Evolutionary conservation across 2,113 vertebrate genomes (phyloP).

Genomic region (Equus quagga): DNA sequence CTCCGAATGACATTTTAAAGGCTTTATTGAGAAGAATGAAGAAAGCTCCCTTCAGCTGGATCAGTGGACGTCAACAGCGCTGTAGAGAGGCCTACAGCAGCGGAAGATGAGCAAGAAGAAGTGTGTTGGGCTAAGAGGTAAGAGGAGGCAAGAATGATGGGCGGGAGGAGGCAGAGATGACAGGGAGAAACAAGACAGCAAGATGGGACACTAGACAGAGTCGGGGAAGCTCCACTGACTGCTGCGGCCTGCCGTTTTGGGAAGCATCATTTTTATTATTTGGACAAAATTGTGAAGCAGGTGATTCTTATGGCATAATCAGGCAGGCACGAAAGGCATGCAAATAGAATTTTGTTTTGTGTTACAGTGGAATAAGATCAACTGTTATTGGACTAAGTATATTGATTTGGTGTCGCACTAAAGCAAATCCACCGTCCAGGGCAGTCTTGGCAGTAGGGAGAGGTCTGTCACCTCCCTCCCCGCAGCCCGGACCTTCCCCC

Average conservation of each 20-base stretch:
- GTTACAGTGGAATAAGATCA: constrained; percentile 16
- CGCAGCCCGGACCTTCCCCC: neutral
- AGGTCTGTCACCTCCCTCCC: constrained; percentile 35
- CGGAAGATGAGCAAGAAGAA: neutral
- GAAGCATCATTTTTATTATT: neutral
- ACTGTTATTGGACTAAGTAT: neutral
- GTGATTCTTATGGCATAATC: neutral
- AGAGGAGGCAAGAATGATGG: neutral
- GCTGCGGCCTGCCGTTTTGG: neutral
- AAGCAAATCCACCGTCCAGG: constrained; percentile 5
- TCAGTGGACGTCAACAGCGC: neutral
- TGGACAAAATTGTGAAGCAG: neutral
- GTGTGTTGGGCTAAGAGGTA: neutral
- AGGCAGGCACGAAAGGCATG: neutral
- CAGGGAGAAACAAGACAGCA: neutral
- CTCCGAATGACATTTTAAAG: neutral
- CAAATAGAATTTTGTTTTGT: neutral
- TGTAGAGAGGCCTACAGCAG: neutral
- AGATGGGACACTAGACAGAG: rapidly evolving
- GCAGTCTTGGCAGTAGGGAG: constrained; percentile 51
- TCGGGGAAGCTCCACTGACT: neutral
- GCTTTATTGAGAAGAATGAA: neutral
- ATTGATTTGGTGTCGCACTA: constrained; percentile 1
- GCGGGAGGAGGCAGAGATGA: neutral
- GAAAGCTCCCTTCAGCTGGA: neutral